phyloP scores from a whole-genome alignment of 2,888 invertebrate species.

The Lasioglossum villosulum region DNA sequence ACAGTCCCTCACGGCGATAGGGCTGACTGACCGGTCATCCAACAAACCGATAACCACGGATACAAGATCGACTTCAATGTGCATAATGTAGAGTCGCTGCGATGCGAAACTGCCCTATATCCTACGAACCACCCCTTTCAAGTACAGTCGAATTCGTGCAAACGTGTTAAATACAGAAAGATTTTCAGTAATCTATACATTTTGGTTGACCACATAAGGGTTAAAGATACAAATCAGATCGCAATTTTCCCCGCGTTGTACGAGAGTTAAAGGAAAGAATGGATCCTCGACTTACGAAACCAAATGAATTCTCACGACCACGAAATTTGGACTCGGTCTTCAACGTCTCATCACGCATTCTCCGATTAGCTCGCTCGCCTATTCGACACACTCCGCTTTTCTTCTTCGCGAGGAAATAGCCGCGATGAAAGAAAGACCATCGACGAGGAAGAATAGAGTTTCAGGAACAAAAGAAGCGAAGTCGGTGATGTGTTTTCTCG shows the following conservation, averaged over 20 bases:
- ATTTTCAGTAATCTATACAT: too few relatives aligned
- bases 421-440: not conserved
- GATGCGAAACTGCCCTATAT: not conserved
- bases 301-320: too few relatives aligned
- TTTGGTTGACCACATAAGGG: too few relatives aligned
- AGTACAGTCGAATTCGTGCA: not conserved
- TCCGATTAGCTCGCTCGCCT: not conserved
- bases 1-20: slow-evolving; percentile 33
- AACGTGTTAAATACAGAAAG: too few relatives aligned
- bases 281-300: not conserved
- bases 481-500: slow-evolving; percentile 38
- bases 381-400: not conserved
- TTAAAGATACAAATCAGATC: not conserved
- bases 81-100: not conserved
- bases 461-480: slow-evolving; percentile 1
- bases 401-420: not conserved
- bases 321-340: not conserved
- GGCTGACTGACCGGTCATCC: slow-evolving; percentile 11
- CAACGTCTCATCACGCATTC: not conserved
- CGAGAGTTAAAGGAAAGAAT: not conserved
- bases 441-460: slow-evolving; percentile 7
- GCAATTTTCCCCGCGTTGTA: not conserved
- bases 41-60: not conserved
- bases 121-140: not conserved
- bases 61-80: not conserved